These are phyloP conservation scores for Helicoverpa armigera DNA, from an alignment of 1,140 invertebrate species.

Conservation along the genomic window DNA sequence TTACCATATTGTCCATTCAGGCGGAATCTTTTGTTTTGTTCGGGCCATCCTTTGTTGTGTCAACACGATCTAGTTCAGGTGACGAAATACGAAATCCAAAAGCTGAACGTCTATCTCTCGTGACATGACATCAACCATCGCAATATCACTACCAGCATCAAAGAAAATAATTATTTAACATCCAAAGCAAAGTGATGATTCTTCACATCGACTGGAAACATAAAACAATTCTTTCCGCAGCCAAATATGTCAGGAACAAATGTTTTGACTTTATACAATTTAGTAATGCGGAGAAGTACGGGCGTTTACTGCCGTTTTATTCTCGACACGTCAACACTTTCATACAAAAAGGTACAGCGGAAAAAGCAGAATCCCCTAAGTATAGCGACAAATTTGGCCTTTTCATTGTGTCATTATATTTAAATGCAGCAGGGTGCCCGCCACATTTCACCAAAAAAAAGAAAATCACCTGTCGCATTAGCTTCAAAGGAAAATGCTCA, in stretches of 20 bases:
- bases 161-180: no score
- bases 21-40: constrained; percentile 4
- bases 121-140: no score
- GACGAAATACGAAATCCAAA: no score
- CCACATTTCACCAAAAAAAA: constrained; percentile 67
- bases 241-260: not conserved
- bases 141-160: no score
- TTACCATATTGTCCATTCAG: constrained; percentile 27
- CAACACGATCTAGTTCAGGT: not conserved
- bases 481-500: constrained; percentile 55
- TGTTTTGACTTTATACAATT: not conserved
- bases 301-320: constrained; percentile 58
- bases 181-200: no score
- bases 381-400: constrained; percentile 70
- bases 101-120: no score
- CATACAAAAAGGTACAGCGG: constrained; percentile 58
- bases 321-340: constrained; percentile 50
- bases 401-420: constrained; percentile 72
- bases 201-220: not conserved
- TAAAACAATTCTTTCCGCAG: not conserved
- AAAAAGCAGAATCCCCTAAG: constrained; percentile 55
- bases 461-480: constrained; percentile 64
- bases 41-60: not conserved
- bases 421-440: constrained; percentile 69
- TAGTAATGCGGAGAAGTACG: not conserved